Percentiles rank a stretch among this genome's conserved stretches.
Conservation (phyloP, 23 tunicate species). For the Botrylloides violaceus region DNA sequence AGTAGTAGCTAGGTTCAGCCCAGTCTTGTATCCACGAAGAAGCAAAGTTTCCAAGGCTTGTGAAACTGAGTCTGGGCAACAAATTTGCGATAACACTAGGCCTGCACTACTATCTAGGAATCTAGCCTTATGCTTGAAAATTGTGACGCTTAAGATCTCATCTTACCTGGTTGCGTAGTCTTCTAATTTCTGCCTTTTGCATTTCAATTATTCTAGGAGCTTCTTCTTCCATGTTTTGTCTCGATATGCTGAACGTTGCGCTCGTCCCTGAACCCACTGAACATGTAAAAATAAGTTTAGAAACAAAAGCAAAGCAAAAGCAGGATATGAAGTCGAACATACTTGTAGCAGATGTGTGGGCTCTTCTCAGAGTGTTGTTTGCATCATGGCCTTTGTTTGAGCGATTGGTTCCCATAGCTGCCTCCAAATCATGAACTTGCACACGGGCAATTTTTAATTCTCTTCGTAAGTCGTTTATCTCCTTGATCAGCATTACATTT, state of each 20-base stretch:
- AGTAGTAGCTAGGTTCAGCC: too few relatives aligned
- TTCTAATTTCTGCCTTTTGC: slow-evolving; percentile 80
- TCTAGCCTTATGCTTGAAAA: too few relatives aligned
- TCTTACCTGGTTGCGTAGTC: slow-evolving; percentile 64
- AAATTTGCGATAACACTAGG: too few relatives aligned
- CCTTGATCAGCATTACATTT: slow-evolving; percentile 83
- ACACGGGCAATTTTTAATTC: slow-evolving; percentile 81
- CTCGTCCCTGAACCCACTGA: slow-evolving; percentile 31
- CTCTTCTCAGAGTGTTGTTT: slow-evolving; percentile 27
- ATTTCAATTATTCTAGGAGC: slow-evolving; percentile 79
- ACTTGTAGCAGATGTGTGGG: slow-evolving; percentile 57
- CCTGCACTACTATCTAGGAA: too few relatives aligned
- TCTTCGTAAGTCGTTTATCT: slow-evolving; percentile 90
- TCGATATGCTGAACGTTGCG: slow-evolving; percentile 29
- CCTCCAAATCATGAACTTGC: slow-evolving; percentile 71
- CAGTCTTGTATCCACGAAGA: too few relatives aligned
- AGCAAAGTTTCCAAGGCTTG: too few relatives aligned
- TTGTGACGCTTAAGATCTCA: too few relatives aligned
- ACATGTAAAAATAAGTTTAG: background rate
- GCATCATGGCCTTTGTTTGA: slow-evolving; percentile 23
- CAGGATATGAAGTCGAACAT: background rate
- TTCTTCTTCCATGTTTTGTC: slow-evolving; percentile 76
- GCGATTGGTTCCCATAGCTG: slow-evolving; percentile 65
- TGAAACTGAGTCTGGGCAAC: too few relatives aligned
- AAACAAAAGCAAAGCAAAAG: background rate